phyloP scores from a whole-genome alignment of 2,888 invertebrate genomes.

The Caenorhabditis sulstoni region DNA sequence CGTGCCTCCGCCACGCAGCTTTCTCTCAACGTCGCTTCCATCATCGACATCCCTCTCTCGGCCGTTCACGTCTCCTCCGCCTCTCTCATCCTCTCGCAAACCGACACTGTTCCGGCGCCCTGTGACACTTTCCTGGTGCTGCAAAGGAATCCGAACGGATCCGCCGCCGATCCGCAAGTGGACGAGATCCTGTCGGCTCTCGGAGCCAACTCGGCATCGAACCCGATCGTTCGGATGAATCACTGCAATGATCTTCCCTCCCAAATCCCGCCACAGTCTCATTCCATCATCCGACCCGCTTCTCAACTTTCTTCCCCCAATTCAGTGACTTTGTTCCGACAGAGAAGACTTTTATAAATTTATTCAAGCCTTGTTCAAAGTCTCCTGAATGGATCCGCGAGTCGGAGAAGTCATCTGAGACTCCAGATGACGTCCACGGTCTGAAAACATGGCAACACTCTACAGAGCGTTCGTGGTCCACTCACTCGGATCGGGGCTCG shows the following conservation, averaged over 20 bases:
- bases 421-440: slow-evolving; percentile 43
- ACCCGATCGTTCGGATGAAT: slow-evolving; percentile 38
- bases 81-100: slow-evolving; percentile 47
- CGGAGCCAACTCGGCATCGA: slow-evolving; percentile 35
- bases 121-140: slow-evolving; percentile 55
- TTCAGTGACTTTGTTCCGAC: background rate
- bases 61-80: slow-evolving; percentile 18
- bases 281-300: slow-evolving; percentile 52
- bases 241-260: slow-evolving; percentile 39
- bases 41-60: slow-evolving; percentile 40
- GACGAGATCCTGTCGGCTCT: slow-evolving; percentile 21
- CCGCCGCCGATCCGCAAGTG: slow-evolving; percentile 1
- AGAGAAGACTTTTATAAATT: slow-evolving; percentile 16
- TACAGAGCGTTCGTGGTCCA: background rate
- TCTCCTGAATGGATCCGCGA: too few species aligned
- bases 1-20: slow-evolving; percentile 40
- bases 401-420: too few species aligned
- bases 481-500: slow-evolving; percentile 55
- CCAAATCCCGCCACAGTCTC: slow-evolving; percentile 6
- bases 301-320: slow-evolving; percentile 20
- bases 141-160: slow-evolving; percentile 20
- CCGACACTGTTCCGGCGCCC: slow-evolving; percentile 51
- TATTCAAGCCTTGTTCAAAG: slow-evolving; percentile 11
- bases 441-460: slow-evolving; percentile 11
- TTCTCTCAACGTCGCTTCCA: slow-evolving; percentile 42